Evolutionary conservation across 2,888 invertebrate genomes (phyloP), one percentile per base, ranked within the genome.

Genomic region (Drosophila incognita): DNA sequence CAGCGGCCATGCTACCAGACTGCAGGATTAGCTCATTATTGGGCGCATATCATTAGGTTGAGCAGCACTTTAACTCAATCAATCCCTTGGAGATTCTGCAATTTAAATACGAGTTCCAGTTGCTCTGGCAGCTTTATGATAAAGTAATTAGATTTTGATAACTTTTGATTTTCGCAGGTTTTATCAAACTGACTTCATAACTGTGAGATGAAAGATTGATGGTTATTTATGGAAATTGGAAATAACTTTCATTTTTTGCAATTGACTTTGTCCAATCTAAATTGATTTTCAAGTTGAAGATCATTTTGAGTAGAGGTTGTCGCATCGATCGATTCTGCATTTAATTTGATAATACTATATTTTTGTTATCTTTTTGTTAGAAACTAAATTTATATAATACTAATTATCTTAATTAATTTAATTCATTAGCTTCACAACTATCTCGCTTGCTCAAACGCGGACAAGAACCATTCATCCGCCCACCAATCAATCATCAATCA

Each of bases 21-120:
- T 29, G 33, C 29, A 49, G 27, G 68, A 78, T 79, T 65, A 69
- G 29, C 64, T 72, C 68, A 76, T 72, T 72, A 76, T 51, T 48
- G 27, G 15, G 1, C 1, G 40, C 56, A 67, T 35, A 38, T 66
- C 42, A 24, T 53, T 33, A 58, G 21, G 27, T 33, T 21, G 10
- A 11, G 31, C 10, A 59, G 27, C 27, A 13, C 48, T 42, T 60
- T 18, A 2, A 18, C 0, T 10, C 31, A 54, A 54, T 53, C 33
- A 53, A 53, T 53, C 35, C 2, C 21, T 53, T 53, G 1, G 11
- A 35, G 52, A 5, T 15, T 21, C 2, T 10, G 4, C 21, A 15
- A 5, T 35, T 35, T 15, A 29, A 24, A 15, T 4, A 46, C 1
- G 15, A 46, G 3, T 13, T 46, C 46, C 6, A 21, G 21, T 21